Percentiles rank a stretch among this genome's conserved stretches.
phyloP scores from a whole-genome alignment of 1,140 invertebrate species.

The Phenacoccus solenopsis region DNA sequence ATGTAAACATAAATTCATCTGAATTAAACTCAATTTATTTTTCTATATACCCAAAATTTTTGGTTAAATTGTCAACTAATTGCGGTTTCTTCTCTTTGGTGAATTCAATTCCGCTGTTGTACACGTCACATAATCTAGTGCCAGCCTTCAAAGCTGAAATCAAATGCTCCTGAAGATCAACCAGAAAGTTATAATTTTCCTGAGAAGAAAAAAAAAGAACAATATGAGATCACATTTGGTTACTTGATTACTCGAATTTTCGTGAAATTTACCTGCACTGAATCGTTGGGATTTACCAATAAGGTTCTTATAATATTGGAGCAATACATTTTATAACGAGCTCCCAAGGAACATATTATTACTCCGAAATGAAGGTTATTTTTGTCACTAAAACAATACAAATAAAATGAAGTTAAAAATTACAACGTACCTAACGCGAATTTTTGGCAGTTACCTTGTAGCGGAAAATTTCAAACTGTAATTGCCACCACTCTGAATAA shows the following conservation, averaged over 20 bases:
- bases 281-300: conserved; percentile 81
- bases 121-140: conserved; percentile 75
- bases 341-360: conserved; percentile 89
- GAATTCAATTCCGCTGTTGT: conserved; percentile 65
- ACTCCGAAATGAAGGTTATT: conserved; percentile 90
- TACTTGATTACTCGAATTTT: too few relatives aligned
- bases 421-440: not conserved
- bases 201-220: conserved; percentile 39
- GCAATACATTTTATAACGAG: conserved; percentile 94
- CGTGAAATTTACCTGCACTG: conserved; percentile 52
- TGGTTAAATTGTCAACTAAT: conserved; percentile 83
- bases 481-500: conserved; percentile 95
- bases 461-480: conserved; percentile 96
- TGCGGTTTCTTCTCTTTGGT: conserved; percentile 79
- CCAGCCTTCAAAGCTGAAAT: conserved; percentile 73
- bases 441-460: conserved; percentile 37
- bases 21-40: conserved; percentile 11
- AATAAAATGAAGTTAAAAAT: not conserved
- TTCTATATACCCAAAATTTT: conserved; percentile 65
- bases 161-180: conserved; percentile 84
- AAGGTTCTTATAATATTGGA: conserved; percentile 97
- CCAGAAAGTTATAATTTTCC: conserved; percentile 85
- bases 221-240: too few relatives aligned
- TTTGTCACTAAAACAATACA: conserved; percentile 61
- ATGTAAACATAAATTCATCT: conserved; percentile 4